Evolutionary conservation across 2,797 vertebrate genomes (phyloP).

Genomic region (Eulemur coronatus): DNA sequence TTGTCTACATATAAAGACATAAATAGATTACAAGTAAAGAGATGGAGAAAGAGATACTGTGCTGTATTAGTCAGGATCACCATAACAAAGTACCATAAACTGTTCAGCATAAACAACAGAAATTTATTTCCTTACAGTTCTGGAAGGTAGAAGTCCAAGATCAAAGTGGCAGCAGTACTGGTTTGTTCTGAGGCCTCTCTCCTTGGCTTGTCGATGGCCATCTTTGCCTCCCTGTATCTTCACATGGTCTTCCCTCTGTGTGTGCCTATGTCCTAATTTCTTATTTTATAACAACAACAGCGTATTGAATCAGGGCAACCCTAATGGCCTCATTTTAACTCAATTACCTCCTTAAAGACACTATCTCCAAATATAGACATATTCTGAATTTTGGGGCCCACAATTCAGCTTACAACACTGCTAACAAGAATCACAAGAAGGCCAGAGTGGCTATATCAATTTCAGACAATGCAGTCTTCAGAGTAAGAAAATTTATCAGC

Average conservation of each 20-base stretch:
- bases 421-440: neutral
- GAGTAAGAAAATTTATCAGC: neutral
- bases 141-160: neutral
- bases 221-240: no score
- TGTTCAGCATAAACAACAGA: neutral
- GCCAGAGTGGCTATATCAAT: neutral
- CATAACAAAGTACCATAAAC: neutral
- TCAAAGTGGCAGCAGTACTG: neutral
- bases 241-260: neutral
- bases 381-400: neutral
- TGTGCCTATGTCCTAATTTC: neutral
- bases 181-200: neutral
- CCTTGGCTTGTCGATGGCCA: neutral
- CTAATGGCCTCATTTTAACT: neutral
- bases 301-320: neutral
- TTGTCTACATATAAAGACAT: neutral
- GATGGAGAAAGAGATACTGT: neutral
- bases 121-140: neutral
- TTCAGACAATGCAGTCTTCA: neutral
- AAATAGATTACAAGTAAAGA: neutral
- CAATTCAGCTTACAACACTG: neutral
- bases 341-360: neutral
- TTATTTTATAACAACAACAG: neutral
- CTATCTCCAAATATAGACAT: neutral
- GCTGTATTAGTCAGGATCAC: neutral